Base-by-base conservation (phyloP, 2,113 vertebrate genomes). In the Malurus alboscapulatus region DNA sequence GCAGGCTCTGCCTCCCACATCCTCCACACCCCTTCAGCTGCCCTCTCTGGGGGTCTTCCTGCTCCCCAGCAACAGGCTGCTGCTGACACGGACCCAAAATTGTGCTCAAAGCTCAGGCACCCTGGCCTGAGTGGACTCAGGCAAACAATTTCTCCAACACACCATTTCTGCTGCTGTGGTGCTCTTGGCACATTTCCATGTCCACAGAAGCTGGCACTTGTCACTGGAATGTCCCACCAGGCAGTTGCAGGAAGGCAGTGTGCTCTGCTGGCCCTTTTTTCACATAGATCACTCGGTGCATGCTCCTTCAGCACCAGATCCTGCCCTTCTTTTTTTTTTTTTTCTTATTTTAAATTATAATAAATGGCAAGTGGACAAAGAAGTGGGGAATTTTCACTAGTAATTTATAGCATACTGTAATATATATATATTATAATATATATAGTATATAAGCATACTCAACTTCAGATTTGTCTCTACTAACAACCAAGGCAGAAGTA, bases 51-150 rank as follows among this genome's bases (percentile, higher is more conserved):
- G 15, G 20, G 25, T 36, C 48, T 54, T 26, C 32, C 66, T 42
- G 25, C 51, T 42, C 10, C 32, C 22, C 45, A 10, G 26, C 25
- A 62, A 67, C n/a, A 5, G 1, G 16, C n/a, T 67, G 29, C 77
- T 65, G 61, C 61, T 71, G n/a, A 13, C 53, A 38, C 2, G 0
- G 38, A 10, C 14, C 18, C 2, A 0, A 40, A 40, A 27, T 0
- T 3, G 10, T 68, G 42, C 36, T 68, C 30, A 27, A 34, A 55
- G 40, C 48, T 48, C 34, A 40, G 50, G 48, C 6, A 3, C 16
- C 14, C 34, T 1, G 1, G 12, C 12, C 58, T 42, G 50, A 61
- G 20, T 17, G 30, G 29, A 54, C 50, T 69, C 1, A 0, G 26
- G 26, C 42, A 75, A 75, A 29, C 21, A 63, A 30, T 44, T 72